Base-by-base conservation (phyloP, 37 sponge, comb jelly and placozoan genomes). In the Geodia barretti region DNA sequence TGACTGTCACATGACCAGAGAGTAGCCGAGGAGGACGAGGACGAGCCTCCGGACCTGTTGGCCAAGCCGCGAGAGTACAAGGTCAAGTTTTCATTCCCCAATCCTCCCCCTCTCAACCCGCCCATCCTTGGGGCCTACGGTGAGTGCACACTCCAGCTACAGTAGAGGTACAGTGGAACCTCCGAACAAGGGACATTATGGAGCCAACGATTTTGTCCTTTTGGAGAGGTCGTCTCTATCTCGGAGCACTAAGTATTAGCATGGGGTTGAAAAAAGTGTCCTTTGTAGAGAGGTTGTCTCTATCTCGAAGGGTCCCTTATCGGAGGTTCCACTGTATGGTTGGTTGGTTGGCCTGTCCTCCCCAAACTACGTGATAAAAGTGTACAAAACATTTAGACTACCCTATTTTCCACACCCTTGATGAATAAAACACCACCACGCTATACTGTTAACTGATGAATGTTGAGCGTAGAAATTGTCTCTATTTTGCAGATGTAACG, bases 11-110 rank as follows among this genome's bases (percentile, higher is more conserved):
- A 60, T 23, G 61, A 58, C 36, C 36, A 37, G 70, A 21, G 19
- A 23, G 47, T 26, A 23, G 67, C 32, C 5, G 88, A 86, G 26
- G 88, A 89, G 34, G 87, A 86, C 8, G 87, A 90, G 41, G 86
- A 86, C 33, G 83, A 76, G 1, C 73, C 85, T 0, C 42, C 47
- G 20, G 95, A 96, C 63, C 75, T 98, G 72, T 59, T 98, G 29
- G 59, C 78, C 70, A 94, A 86, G 75, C 99, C 99, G 47, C 68
- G 86, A 25, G 99, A 98, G 72, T 98, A 98, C 78, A 85, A 84
- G 75, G 99, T 98, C 37, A 96, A 88, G 75, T 98, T 98, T 79
- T 93, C 96, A 31, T 98, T 98, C 73, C 99, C 99, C 42, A 90
- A 87, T 75, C 99, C 99, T 24, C 93, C 96, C 32, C 82, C 92